phyloP scores from a whole-genome alignment of 2,888 invertebrate species.

The Meiosimyza decipiens region DNA sequence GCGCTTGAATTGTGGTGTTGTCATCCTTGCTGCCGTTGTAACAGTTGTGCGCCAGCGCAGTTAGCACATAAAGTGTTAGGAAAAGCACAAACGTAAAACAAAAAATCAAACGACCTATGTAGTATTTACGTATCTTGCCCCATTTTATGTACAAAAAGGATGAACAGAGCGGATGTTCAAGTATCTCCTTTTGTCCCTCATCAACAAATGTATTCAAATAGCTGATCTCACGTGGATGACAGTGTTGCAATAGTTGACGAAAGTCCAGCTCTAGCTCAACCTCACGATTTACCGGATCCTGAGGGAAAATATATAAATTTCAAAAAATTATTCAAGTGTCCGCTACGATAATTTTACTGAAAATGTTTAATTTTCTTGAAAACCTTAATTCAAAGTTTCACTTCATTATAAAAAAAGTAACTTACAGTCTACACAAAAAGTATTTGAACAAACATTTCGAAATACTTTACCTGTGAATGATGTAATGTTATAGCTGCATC shows the following conservation, averaged over 20 bases:
- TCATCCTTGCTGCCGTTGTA: conserved; percentile 84
- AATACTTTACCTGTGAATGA: conserved; percentile 72
- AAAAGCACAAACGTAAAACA: conserved; percentile 84
- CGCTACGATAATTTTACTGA: not conserved
- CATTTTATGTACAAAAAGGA: conserved; percentile 89
- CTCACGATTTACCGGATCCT: conserved; percentile 79
- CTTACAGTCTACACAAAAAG: not conserved
- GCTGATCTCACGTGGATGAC: conserved; percentile 85
- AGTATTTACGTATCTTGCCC: conserved; percentile 90
- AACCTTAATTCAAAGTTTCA: too few species aligned
- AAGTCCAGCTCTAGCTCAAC: conserved; percentile 86
- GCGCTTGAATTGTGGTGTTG: conserved; percentile 77
- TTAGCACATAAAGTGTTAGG: conserved; percentile 83
- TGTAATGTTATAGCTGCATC: conserved; percentile 84
- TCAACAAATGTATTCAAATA: conserved; percentile 88
- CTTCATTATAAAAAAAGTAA: not conserved
- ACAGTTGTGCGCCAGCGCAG: conserved; percentile 85
- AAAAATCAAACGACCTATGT: conserved; percentile 81
- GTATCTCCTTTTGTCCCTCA: conserved; percentile 87
- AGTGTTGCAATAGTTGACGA: conserved; percentile 83
- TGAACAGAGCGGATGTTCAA: conserved; percentile 87
- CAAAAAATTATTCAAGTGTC: too few species aligned
- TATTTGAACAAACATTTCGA: not conserved
- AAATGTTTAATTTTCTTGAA: too few species aligned
- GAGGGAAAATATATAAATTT: too few species aligned